phyloP scores from a whole-genome alignment of 2,888 invertebrate species.

The Syritta pipiens region DNA sequence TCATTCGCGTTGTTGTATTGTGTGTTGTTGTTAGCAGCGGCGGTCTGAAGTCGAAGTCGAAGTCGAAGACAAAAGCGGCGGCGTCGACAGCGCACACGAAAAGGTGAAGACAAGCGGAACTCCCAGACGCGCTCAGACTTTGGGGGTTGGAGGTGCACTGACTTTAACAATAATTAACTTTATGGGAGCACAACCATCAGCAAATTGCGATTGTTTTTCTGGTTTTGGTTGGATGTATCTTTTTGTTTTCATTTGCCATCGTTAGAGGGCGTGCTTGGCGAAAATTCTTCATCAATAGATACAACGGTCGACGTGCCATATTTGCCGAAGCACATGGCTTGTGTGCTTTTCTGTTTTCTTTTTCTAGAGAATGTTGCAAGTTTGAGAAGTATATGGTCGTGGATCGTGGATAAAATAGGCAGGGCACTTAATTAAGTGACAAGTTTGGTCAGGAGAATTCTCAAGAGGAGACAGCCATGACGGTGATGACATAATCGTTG shows the following conservation, averaged over 20 bases:
- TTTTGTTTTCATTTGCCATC: no score
- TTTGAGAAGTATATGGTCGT: conserved; percentile 50
- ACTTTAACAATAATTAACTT: conserved; percentile 69
- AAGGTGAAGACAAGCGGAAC: conserved; percentile 58
- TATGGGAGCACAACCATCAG: conserved; percentile 67
- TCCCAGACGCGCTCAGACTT: conserved; percentile 18
- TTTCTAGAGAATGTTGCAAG: conserved; percentile 40
- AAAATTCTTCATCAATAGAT: conserved; percentile 56
- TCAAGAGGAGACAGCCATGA: no score
- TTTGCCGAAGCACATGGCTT: conserved; percentile 25
- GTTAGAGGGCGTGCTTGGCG: no score
- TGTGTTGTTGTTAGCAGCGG: conserved; percentile 22
- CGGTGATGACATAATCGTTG: no score
- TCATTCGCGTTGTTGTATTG: conserved; percentile 47
- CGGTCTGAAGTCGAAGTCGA: neutral
- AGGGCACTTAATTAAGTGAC: conserved; percentile 67
- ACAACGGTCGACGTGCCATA: conserved; percentile 1
- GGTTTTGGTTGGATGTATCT: neutral
- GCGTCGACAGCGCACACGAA: conserved; percentile 13
- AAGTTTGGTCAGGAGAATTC: conserved; percentile 50
- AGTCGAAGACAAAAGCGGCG: conserved; percentile 20
- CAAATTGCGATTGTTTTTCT: conserved; percentile 60
- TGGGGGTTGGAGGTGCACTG: conserved; percentile 65
- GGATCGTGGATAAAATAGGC: conserved; percentile 66
- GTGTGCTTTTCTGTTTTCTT: neutral